Conservation (phyloP, 1,140 invertebrate genomes). For the Pomacea maculata region DNA sequence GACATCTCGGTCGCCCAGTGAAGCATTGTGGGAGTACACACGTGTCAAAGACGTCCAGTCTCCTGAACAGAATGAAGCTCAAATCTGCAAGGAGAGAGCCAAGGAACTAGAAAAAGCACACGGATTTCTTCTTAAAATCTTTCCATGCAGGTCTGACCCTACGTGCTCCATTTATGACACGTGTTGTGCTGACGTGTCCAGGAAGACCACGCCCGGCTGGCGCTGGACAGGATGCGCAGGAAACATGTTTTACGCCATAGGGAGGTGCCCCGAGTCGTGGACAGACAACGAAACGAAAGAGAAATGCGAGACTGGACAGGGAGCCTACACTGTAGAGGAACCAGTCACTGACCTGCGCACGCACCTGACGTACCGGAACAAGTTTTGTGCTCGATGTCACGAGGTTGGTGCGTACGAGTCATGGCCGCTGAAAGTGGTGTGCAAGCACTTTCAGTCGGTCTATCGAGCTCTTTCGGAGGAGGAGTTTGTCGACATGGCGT, state of each 20-base stretch:
- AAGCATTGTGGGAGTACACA: background rate
- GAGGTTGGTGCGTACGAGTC: background rate
- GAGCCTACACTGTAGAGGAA: too few relatives aligned
- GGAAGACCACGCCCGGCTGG: too few relatives aligned
- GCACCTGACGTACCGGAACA: too few relatives aligned
- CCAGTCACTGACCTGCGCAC: too few relatives aligned
- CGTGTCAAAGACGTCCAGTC: background rate
- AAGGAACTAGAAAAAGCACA: background rate
- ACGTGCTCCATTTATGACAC: background rate
- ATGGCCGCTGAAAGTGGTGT: background rate
- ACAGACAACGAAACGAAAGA: too few relatives aligned
- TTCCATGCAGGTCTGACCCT: background rate
- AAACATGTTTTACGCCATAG: too few relatives aligned
- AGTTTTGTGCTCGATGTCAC: background rate
- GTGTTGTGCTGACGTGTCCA: background rate
- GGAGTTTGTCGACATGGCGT: background rate
- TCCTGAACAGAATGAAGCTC: background rate
- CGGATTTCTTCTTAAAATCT: background rate
- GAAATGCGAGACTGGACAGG: too few relatives aligned
- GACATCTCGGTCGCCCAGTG: background rate
- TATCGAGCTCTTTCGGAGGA: background rate
- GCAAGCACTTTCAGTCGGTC: background rate
- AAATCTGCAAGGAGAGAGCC: background rate
- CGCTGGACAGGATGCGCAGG: too few relatives aligned
- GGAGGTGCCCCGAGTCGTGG: too few relatives aligned